phyloP scores from a whole-genome alignment of 2,797 vertebrate genomes.

The Sorex maritimensis region DNA sequence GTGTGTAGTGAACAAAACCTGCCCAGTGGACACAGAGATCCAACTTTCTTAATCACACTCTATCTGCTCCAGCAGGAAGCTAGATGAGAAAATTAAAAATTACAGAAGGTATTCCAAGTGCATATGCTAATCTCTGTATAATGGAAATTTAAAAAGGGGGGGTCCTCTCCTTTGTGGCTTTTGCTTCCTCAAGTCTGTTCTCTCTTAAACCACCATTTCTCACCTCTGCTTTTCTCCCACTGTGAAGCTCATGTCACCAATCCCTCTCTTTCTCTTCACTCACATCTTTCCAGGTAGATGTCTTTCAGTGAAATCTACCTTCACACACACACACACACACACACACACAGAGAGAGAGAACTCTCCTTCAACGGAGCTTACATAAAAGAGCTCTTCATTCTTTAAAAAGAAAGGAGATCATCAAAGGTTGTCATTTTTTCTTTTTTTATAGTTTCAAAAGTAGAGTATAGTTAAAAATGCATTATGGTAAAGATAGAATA shows the following conservation, averaged over 20 bases:
- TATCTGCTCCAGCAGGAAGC: not conserved
- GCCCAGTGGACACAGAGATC: not conserved
- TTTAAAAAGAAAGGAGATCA: slow-evolving; percentile 45
- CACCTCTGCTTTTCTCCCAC: too few species aligned
- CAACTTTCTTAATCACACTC: not conserved
- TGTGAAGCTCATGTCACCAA: too few species aligned
- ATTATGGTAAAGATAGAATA: slow-evolving; percentile 4
- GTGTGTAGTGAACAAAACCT: not conserved
- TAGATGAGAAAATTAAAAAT: not conserved
- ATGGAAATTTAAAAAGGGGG: too few species aligned
- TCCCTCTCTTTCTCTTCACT: too few species aligned
- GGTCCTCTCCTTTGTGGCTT: too few species aligned
- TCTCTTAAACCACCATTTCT: too few species aligned
- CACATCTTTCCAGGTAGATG: too few species aligned
- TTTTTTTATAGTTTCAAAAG: slow-evolving; percentile 33
- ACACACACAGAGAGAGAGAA: too few species aligned
- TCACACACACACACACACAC: too few species aligned
- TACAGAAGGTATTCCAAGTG: not conserved
- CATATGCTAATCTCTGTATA: not conserved
- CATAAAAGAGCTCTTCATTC: not conserved
- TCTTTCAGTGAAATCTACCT: too few species aligned
- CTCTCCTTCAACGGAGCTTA: not conserved
- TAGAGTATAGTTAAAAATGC: not conserved
- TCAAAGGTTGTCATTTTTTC: not conserved
- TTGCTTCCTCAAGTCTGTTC: too few species aligned